Percentiles rank a stretch among this genome's conserved stretches.
Evolutionary conservation across 2,797 vertebrate genomes (phyloP).

Genomic region (Notoglanidium macrostoma): DNA sequence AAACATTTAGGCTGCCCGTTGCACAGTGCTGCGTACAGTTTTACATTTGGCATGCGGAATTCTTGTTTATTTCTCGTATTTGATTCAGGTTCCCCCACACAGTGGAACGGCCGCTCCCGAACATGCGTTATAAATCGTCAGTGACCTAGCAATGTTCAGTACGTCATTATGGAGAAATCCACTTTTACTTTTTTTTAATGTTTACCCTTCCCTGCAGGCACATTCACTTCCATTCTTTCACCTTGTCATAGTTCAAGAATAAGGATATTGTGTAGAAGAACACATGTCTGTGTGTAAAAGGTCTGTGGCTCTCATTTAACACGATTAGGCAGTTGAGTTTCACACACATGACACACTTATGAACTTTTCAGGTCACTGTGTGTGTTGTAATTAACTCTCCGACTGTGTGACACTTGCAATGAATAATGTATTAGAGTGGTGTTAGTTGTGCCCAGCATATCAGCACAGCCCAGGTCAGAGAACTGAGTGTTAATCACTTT

Average conservation of each 20-base stretch:
- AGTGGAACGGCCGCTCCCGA: not conserved
- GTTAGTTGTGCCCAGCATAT: not conserved
- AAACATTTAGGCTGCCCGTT: not conserved
- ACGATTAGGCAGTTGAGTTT: constrained; percentile 5
- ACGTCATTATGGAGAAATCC: not conserved
- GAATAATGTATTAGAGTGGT: constrained; percentile 14
- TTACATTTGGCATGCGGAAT: not conserved
- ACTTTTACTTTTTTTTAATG: not conserved
- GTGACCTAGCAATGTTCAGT: not conserved
- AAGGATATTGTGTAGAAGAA: not conserved
- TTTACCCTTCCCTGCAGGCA: not conserved
- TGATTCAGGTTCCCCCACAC: not conserved
- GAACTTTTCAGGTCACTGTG: not conserved
- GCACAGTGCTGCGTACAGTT: not conserved
- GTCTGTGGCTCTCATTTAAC: not conserved
- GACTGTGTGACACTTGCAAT: not conserved
- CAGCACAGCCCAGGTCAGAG: not conserved
- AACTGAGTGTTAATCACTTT: not conserved
- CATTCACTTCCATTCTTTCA: not conserved
- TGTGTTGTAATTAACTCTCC: not conserved
- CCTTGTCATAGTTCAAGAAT: not conserved
- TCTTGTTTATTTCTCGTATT: not conserved
- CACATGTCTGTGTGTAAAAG: not conserved
- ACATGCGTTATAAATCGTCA: not conserved
- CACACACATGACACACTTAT: not conserved